phyloP scores from a whole-genome alignment of 2,113 vertebrate genomes.

The Embiotoca jacksoni region DNA sequence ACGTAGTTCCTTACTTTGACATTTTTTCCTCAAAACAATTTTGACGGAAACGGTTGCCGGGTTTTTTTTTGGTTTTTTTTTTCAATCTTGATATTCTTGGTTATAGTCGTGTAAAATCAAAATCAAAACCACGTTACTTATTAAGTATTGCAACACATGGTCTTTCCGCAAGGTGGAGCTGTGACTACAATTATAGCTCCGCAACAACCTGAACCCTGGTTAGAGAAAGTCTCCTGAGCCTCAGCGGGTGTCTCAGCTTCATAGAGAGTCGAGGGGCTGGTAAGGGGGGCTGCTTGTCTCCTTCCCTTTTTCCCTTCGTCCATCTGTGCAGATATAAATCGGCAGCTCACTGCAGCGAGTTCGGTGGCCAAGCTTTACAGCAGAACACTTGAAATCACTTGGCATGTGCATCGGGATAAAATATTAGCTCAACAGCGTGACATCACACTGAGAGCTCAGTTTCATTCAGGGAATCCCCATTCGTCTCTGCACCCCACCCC shows the following conservation, averaged over 20 bases:
- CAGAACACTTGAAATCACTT: not conserved
- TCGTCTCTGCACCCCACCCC: constrained; percentile 4
- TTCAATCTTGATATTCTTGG: too few species aligned
- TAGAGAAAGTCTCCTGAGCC: not conserved
- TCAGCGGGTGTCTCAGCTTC: constrained; percentile 28
- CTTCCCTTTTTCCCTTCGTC: not conserved
- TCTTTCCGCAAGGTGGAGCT: constrained; percentile 59
- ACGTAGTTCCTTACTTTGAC: too few species aligned
- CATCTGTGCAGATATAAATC: not conserved
- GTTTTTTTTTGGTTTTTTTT: not conserved
- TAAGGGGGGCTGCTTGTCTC: constrained; percentile 35
- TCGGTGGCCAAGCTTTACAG: too few species aligned
- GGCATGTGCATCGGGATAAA: not conserved
- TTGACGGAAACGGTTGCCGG: too few species aligned
- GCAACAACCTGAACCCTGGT: not conserved
- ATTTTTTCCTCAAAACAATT: too few species aligned
- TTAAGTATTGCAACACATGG: constrained; percentile 24
- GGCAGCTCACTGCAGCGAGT: too few species aligned
- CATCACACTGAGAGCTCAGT: constrained; percentile 38
- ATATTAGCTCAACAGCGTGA: not conserved
- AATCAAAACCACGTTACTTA: too few species aligned
- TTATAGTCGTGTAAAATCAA: too few species aligned
- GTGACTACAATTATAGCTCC: not conserved
- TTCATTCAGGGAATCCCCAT: constrained; percentile 70
- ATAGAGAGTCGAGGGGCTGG: constrained; percentile 5